Conservation (phyloP, 2,113 vertebrate genomes). For the Mustelus asterias region DNA sequence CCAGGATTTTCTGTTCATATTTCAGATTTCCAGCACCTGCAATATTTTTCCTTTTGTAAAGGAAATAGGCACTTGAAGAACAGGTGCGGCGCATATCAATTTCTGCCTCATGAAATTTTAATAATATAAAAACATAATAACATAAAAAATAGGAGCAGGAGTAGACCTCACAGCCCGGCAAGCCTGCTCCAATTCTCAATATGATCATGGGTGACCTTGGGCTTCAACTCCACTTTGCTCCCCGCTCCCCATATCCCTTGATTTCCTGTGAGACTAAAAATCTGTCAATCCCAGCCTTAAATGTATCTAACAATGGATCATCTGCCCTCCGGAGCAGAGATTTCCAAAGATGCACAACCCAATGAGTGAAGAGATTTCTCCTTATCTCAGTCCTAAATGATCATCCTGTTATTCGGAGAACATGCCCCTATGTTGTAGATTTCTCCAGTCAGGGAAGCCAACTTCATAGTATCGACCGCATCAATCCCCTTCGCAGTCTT, state of each 20-base stretch:
- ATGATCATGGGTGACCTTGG: background rate
- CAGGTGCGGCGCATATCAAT: background rate
- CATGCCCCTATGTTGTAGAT: background rate
- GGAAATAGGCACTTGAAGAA: background rate
- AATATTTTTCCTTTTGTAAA: background rate
- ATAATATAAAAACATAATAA: background rate
- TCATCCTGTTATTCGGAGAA: background rate
- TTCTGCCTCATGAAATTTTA: background rate
- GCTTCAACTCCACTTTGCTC: background rate
- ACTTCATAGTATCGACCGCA: too few species aligned
- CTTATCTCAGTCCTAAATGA: background rate
- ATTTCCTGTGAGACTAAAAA: background rate
- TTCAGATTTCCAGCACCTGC: background rate
- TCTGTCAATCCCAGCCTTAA: background rate
- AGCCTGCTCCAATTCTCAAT: background rate
- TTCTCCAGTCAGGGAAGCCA: background rate
- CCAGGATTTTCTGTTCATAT: background rate
- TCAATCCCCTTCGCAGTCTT: background rate
- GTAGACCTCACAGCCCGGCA: background rate
- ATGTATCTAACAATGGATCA: background rate
- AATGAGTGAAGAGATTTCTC: background rate
- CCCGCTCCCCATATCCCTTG: background rate
- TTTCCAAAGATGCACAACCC: background rate
- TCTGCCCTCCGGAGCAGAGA: background rate
- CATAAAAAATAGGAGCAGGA: background rate